Percentiles rank a stretch among this genome's conserved stretches.
phyloP scores from a whole-genome alignment of 1,140 invertebrate species.

The Scaptomyza pallida region DNA sequence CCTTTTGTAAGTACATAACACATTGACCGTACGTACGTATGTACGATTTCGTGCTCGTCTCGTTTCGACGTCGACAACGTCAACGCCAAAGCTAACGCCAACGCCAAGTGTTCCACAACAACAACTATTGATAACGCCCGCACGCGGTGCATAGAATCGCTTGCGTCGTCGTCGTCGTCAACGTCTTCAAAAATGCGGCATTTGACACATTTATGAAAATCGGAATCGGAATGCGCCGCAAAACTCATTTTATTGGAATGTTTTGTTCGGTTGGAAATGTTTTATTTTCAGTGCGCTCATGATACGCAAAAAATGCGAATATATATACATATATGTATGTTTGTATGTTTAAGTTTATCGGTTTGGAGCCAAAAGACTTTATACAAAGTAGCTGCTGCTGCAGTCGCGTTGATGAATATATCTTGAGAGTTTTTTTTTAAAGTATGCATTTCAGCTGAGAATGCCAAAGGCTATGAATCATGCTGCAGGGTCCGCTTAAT shows the following conservation, averaged over 20 bases:
- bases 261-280: conserved; percentile 63
- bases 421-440: conserved; percentile 28
- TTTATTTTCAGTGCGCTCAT: conserved; percentile 47
- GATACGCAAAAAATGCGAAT: conserved; percentile 33
- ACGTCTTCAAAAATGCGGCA: conserved; percentile 75
- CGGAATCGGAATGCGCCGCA: conserved; percentile 76
- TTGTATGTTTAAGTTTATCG: conserved; percentile 4
- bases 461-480: conserved; percentile 42
- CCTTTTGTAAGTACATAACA: conserved; percentile 29
- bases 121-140: conserved; percentile 44
- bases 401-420: conserved; percentile 2
- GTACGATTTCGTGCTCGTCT: conserved; percentile 35
- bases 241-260: conserved; percentile 82
- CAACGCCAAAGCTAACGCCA: conserved; percentile 1
- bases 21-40: conserved; percentile 12
- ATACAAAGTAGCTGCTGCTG: conserved; percentile 10
- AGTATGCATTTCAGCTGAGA: conserved; percentile 28
- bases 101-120: neutral
- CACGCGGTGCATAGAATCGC: conserved; percentile 25
- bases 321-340: conserved; percentile 15
- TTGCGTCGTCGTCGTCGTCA: conserved; percentile 22
- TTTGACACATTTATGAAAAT: conserved; percentile 82
- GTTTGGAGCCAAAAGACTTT: conserved; percentile 12
- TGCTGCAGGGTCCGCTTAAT: conserved; percentile 3
- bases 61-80: conserved; percentile 12